Conservation (phyloP, 2,888 invertebrate species). For the Griposia aprilina region DNA sequence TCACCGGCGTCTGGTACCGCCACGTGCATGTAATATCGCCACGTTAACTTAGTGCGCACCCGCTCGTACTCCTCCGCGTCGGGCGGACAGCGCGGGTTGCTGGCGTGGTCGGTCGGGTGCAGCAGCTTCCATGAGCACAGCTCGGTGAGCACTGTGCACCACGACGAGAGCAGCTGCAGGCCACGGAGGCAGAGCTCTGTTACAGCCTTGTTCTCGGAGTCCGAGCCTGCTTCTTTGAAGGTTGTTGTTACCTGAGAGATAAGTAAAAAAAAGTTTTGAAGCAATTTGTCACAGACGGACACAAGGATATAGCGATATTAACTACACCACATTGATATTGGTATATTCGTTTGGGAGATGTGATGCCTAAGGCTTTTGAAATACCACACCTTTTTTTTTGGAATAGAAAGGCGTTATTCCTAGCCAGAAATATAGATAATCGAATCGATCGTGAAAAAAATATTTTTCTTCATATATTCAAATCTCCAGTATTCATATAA, state of each 20-base stretch:
- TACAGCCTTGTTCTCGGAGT: conserved; percentile 97
- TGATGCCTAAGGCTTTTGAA: too few species aligned
- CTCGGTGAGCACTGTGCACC: conserved; percentile 99
- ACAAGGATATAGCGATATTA: too few species aligned
- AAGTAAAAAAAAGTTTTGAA: not conserved
- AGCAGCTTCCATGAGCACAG: conserved; percentile 99
- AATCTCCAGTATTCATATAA: too few species aligned
- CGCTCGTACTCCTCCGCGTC: conserved; percentile 99
- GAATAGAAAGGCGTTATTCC: too few species aligned
- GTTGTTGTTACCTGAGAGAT: conserved; percentile 96
- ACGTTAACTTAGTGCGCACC: conserved; percentile 83
- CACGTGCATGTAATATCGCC: not conserved
- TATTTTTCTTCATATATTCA: too few species aligned
- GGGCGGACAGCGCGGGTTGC: conserved; percentile 97
- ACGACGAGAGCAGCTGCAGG: conserved; percentile 97
- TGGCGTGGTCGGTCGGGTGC: conserved; percentile 99
- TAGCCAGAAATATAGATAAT: too few species aligned
- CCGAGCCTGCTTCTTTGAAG: conserved; percentile 97
- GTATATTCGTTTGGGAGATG: too few species aligned
- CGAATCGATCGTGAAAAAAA: too few species aligned
- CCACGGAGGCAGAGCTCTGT: conserved; percentile 97
- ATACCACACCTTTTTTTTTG: too few species aligned
- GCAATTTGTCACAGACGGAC: too few species aligned
- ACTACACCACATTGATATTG: too few species aligned
- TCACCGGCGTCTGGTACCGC: not conserved